A percentile compares a stretch with the other conserved stretches of the same genome.
Conservation (phyloP, 2,797 vertebrate species). For the Melanogrammus aeglefinus region DNA sequence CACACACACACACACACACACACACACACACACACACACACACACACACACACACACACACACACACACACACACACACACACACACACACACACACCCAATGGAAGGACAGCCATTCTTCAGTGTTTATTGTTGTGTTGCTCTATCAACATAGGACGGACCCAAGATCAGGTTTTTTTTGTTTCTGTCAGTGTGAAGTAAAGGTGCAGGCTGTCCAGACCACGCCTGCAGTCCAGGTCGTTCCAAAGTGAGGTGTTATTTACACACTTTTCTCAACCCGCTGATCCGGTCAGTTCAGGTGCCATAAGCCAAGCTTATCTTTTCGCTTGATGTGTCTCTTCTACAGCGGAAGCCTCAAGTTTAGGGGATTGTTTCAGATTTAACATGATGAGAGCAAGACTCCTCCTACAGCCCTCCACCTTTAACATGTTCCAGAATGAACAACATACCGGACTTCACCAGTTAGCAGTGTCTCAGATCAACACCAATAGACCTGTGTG, state of each 20-base stretch:
- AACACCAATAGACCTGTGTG: not conserved
- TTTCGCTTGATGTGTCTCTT: not conserved
- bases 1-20: not conserved
- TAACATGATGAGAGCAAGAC: not conserved
- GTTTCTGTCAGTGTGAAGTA: not conserved
- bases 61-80: not conserved
- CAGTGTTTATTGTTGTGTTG: not conserved
- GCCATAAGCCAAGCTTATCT: not conserved
- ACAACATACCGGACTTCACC: too few species aligned
- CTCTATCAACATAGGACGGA: not conserved
- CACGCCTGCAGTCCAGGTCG: not conserved
- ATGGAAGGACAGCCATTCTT: not conserved
- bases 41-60: not conserved
- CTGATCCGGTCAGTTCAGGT: too few species aligned
- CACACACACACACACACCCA: too few species aligned
- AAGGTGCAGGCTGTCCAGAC: not conserved
- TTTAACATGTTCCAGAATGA: not conserved
- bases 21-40: not conserved
- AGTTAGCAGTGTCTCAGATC: not conserved
- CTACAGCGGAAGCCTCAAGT: not conserved
- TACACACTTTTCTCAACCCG: too few species aligned
- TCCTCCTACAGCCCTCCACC: not conserved
- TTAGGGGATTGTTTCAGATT: not conserved
- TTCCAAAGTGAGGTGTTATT: not conserved
- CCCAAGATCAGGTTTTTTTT: not conserved